Percentiles rank a stretch among this genome's conserved stretches.
Evolutionary conservation across 1,140 invertebrate species (phyloP).

Genomic region (Helicoverpa zea): DNA sequence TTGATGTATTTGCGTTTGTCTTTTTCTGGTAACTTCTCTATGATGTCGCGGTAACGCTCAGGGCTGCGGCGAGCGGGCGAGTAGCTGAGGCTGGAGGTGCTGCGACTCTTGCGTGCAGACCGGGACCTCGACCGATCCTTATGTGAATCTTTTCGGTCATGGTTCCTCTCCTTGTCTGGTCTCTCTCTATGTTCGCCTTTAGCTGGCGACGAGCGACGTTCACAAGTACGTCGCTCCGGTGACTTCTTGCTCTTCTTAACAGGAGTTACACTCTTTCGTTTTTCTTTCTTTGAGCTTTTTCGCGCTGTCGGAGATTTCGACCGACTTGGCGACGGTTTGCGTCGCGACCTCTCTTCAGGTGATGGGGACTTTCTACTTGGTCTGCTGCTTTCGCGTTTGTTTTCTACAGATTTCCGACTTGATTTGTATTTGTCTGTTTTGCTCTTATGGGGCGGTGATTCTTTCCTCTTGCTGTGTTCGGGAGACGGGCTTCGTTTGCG

Average conservation of each 20-base stretch:
- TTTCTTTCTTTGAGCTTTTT: conserved; percentile 66
- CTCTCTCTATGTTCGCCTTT: conserved; percentile 59
- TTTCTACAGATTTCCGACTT: conserved; percentile 58
- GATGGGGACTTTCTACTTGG: conserved; percentile 64
- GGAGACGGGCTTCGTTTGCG: conserved; percentile 44
- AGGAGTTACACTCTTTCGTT: conserved; percentile 62
- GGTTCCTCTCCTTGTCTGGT: conserved; percentile 60
- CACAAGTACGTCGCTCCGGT: conserved; percentile 54
- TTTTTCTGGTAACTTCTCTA: conserved; percentile 85
- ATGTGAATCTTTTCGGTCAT: conserved; percentile 61
- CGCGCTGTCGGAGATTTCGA: conserved; percentile 68
- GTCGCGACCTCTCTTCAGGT: conserved; percentile 58
- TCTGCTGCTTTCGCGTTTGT: conserved; percentile 61
- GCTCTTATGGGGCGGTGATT: conserved; percentile 54
- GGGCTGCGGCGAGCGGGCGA: conserved; percentile 89
- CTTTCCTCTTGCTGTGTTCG: conserved; percentile 58
- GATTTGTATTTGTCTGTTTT: conserved; percentile 68
- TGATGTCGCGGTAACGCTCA: conserved; percentile 88
- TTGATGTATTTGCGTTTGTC: conserved; percentile 86
- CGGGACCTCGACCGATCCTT: conserved; percentile 64
- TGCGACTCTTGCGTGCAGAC: conserved; percentile 71
- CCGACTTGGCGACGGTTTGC: conserved; percentile 62
- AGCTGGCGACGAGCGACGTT: conserved; percentile 62
- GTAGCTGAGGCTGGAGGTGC: conserved; percentile 89
- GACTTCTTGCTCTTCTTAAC: conserved; percentile 64